Conservation (phyloP, 1,140 invertebrate species). For the Polypedilum pembai region DNA sequence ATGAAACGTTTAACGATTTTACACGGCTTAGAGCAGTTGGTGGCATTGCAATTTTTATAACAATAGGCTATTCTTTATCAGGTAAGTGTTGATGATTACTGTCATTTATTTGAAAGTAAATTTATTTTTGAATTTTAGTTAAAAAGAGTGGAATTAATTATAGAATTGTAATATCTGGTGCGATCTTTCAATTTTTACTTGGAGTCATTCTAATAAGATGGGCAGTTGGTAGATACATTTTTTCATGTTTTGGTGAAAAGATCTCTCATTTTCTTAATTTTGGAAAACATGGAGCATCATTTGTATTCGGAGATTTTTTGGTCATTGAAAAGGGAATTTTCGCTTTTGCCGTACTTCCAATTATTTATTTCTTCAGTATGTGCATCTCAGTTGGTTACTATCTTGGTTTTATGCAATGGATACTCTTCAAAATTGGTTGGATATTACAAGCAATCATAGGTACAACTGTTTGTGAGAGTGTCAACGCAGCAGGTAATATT, state of each 20-base stretch:
- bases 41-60: conserved; percentile 52
- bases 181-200: conserved; percentile 78
- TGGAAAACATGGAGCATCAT: conserved; percentile 66
- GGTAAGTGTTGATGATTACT: not conserved
- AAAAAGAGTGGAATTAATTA: conserved; percentile 59
- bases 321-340: conserved; percentile 57
- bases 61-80: conserved; percentile 51
- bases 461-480: conserved; percentile 86
- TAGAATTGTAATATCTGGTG: conserved; percentile 69
- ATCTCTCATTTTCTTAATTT: conserved; percentile 72
- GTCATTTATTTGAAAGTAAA: too few relatives aligned
- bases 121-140: conserved; percentile 36
- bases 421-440: conserved; percentile 77
- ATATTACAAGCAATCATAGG: conserved; percentile 63
- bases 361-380: conserved; percentile 88
- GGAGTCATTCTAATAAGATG: conserved; percentile 82
- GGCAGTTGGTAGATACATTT: conserved; percentile 63
- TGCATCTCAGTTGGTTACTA: conserved; percentile 81
- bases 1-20: conserved; percentile 55
- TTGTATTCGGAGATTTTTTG: conserved; percentile 74
- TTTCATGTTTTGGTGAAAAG: conserved; percentile 74
- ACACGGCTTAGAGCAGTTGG: conserved; percentile 57
- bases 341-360: conserved; percentile 74
- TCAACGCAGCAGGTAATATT: conserved; percentile 82
- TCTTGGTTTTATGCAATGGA: conserved; percentile 75